These are phyloP conservation scores for Toxostoma redivivum DNA, from an alignment of 2,113 vertebrate genomes.

Conservation along the genomic window DNA sequence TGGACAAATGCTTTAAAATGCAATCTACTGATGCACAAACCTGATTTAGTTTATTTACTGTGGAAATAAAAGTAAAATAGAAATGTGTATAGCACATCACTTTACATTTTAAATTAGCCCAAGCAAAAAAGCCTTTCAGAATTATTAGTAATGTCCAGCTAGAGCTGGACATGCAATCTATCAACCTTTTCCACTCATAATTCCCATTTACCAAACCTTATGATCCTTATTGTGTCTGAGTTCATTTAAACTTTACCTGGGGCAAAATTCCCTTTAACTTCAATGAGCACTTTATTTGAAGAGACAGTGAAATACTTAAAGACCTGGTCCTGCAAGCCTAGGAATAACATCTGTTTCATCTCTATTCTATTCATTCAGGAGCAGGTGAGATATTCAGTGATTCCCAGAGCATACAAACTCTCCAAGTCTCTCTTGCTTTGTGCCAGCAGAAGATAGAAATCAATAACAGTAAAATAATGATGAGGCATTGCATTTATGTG, in stretches of 20 bases:
- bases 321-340: neutral
- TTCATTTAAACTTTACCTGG: constrained; percentile 12
- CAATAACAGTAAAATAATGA: constrained; percentile 49
- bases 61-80: neutral
- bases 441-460: constrained; percentile 20
- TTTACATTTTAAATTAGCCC: neutral
- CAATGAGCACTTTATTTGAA: neutral
- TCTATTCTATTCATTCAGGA: neutral
- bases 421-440: neutral
- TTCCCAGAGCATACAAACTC: neutral
- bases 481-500: neutral
- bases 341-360: neutral
- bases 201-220: neutral
- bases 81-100: neutral
- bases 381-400: neutral
- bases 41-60: constrained; percentile 6
- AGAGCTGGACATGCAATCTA: neutral
- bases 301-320: constrained; percentile 1
- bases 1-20: constrained; percentile 42
- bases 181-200: neutral
- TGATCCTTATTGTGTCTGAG: neutral
- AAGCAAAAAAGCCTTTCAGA: neutral
- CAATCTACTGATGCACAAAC: neutral
- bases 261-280: constrained; percentile 18
- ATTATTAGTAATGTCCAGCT: neutral